phyloP scores from a whole-genome alignment of 2,113 vertebrate genomes.

The Peucedramus taeniatus region DNA sequence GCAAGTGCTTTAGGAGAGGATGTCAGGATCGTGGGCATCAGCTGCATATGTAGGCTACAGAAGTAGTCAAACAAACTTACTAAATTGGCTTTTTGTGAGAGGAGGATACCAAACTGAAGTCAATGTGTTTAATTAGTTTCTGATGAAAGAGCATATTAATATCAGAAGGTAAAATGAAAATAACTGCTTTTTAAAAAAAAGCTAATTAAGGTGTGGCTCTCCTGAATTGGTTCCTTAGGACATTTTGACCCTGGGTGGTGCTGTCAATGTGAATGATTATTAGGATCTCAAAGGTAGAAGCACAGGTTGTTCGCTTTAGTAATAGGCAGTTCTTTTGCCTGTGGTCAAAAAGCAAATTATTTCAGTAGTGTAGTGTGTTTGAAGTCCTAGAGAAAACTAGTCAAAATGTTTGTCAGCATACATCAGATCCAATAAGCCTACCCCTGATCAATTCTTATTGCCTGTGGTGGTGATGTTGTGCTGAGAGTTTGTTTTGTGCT shows the following conservation, averaged over 20 bases:
- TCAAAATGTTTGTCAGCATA: not conserved
- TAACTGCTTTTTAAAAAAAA: not conserved
- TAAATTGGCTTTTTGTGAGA: not conserved
- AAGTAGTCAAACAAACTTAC: not conserved
- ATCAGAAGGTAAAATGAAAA: not conserved
- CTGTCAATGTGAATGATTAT: not conserved
- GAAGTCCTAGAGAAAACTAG: not conserved
- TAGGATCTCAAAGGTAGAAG: not conserved
- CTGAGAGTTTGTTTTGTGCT: not conserved
- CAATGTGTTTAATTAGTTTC: not conserved
- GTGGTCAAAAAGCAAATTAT: not conserved
- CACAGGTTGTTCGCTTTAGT: not conserved
- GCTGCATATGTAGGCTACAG: not conserved
- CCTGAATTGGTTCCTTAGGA: not conserved
- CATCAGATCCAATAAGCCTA: not conserved
- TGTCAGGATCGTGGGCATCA: not conserved
- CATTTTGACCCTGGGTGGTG: not conserved
- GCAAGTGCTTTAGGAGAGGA: not conserved
- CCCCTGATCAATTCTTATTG: not conserved
- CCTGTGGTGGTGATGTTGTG: not conserved
- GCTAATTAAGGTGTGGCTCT: not conserved
- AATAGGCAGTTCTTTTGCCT: not conserved
- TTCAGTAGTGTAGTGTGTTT: not conserved
- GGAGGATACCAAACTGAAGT: not conserved
- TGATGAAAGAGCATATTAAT: not conserved